phyloP scores from a whole-genome alignment of 2,888 invertebrate genomes.

The Leptinotarsa juncta region DNA sequence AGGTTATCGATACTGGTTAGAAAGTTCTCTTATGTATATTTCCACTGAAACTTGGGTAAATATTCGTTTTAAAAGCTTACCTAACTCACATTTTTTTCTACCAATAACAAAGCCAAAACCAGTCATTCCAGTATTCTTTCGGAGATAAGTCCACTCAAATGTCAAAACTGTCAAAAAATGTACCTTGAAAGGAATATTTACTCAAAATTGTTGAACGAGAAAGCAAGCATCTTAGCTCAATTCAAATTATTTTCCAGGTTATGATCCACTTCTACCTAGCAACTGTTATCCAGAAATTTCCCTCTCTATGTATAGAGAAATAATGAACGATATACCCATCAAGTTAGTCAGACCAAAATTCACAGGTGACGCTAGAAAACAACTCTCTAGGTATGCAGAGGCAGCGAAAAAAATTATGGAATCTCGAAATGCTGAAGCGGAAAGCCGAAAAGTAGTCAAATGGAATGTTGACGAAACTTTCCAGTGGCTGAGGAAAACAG shows the following conservation, averaged over 20 bases:
- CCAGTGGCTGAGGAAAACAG: conserved; percentile 92
- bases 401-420: conserved; percentile 98
- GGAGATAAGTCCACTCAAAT: no score
- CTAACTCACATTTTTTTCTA: no score
- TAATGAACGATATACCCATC: conserved; percentile 98
- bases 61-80: not conserved
- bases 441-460: conserved; percentile 96
- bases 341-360: conserved; percentile 95
- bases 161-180: no score
- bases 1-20: conserved; percentile 82
- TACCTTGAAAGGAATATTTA: not conserved
- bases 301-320: conserved; percentile 94
- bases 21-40: conserved; percentile 8
- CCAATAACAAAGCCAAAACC: no score
- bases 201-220: not conserved
- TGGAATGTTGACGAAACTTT: conserved; percentile 99
- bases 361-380: conserved; percentile 94
- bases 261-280: conserved; percentile 91
- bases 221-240: no score
- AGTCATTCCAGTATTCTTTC: no score
- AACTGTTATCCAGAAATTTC: conserved; percentile 94
- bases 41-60: not conserved
- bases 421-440: conserved; percentile 90
- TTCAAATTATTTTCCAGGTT: conserved; percentile 68
- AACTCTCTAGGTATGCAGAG: conserved; percentile 87